Conservation (phyloP, 2,888 invertebrate genomes). For the Diarsia rubi region DNA sequence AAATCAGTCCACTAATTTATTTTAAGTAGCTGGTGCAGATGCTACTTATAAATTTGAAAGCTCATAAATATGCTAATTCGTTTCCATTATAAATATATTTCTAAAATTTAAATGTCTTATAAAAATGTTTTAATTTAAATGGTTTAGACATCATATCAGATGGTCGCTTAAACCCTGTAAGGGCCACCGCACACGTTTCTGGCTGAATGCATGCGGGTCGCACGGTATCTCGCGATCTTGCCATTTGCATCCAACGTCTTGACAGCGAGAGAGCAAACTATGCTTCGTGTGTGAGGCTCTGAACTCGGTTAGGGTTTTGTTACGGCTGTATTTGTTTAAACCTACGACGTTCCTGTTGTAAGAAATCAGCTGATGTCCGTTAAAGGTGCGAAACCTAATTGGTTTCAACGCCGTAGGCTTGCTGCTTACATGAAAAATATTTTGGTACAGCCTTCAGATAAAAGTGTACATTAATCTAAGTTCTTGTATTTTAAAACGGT, state of each 20-base stretch:
- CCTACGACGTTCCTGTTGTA: not conserved
- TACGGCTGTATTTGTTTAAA: not conserved
- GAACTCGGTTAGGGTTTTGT: slow-evolving; percentile 32
- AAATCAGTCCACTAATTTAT: slow-evolving; percentile 9
- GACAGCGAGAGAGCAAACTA: slow-evolving; percentile 71
- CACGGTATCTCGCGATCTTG: slow-evolving; percentile 80
- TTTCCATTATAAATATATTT: slow-evolving; percentile 29
- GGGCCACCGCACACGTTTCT: slow-evolving; percentile 83
- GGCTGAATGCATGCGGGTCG: slow-evolving; percentile 77
- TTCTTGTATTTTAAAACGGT: not conserved
- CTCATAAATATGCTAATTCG: slow-evolving; percentile 26
- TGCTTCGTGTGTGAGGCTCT: slow-evolving; percentile 32
- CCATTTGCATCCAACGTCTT: slow-evolving; percentile 84
- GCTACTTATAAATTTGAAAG: not conserved
- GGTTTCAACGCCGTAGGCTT: not conserved
- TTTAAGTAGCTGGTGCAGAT: slow-evolving; percentile 11
- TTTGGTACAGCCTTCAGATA: not conserved
- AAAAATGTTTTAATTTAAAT: slow-evolving; percentile 74
- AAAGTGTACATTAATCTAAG: not conserved
- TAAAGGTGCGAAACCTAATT: not conserved
- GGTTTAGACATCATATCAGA: slow-evolving; percentile 74
- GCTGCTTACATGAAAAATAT: not conserved
- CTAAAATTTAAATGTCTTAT: slow-evolving; percentile 46
- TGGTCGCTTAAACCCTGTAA: slow-evolving; percentile 73
- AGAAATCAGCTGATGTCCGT: not conserved